Evolutionary conservation across 2,888 invertebrate species (phyloP), one percentile per base, ranked within the genome.

Genomic region (Prenolepis imparis): DNA sequence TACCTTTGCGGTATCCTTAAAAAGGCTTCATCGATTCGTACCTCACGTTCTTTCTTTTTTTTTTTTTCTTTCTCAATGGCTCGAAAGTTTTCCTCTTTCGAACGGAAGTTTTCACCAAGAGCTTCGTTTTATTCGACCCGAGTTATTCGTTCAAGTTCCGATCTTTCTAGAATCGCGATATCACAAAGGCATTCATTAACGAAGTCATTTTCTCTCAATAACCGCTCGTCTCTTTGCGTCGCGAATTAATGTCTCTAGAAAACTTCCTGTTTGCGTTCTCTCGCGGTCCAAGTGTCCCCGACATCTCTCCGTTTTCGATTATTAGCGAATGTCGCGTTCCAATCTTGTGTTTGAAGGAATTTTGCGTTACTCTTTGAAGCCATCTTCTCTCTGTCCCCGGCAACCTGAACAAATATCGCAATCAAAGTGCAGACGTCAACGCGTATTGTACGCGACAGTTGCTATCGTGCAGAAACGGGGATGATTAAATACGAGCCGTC

Each of bases 401-500:
- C 72, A 44, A 41, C 39, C 52, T 63, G 36, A 80, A 64, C 63
- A 81, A 80, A 83, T 78, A 36, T 86, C 66, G 66, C 81, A 66
- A 57, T 84, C 64, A 48, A 86, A 86, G 77, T 67, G 39, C 73
- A 73, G 68, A 82, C 78, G 80, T 75, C 61, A 82, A 82, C 66
- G 61, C 44, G 73, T 68, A 83, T 87, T 87, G 85, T 82, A 72
- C 78, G 67, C 73, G 67, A 73, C 75, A 75, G 88, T 83, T 85
- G 59, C 80, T 73, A 61, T 32, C 64, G 68, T 36, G 67, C 64
- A 81, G 78, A 83, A 83, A 75, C 75, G 82, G 80, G 85, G 83
- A 89, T 82, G 86, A 88, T 85, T 85, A 89, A 89, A 88, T 87
- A 84, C 82, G 72, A 84, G 68, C 59, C 68, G 63, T 82, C 64